Evolutionary conservation across 1,140 invertebrate genomes (phyloP).

Genomic region (Hycleus phaleratus): DNA sequence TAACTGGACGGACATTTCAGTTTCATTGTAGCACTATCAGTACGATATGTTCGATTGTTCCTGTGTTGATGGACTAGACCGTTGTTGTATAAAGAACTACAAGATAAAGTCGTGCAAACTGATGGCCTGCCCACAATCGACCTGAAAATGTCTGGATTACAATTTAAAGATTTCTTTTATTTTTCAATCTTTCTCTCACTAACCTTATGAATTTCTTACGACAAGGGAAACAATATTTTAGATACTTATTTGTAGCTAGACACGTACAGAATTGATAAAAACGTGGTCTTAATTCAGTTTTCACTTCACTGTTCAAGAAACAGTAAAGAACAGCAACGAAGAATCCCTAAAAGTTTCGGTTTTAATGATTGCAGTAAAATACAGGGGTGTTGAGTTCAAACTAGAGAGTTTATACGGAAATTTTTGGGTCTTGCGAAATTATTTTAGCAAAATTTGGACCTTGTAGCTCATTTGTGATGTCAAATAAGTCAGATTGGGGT

Average conservation of each 20-base stretch:
- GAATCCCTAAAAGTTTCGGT: conserved; percentile 63
- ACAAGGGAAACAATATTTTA: conserved; percentile 33
- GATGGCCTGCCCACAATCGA: conserved; percentile 36
- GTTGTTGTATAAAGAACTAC: conserved; percentile 38
- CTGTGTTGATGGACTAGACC: conserved; percentile 21
- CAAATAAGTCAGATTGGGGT: no score
- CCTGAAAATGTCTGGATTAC: conserved; percentile 27
- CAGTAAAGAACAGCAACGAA: conserved; percentile 83
- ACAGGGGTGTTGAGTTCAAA: no score
- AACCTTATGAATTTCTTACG: conserved; percentile 33
- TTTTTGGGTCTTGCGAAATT: no score
- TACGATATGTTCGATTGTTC: conserved; percentile 19
- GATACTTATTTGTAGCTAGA: conserved; percentile 29
- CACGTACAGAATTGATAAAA: conserved; percentile 27
- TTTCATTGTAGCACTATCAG: no score
- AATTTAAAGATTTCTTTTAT: conserved; percentile 4
- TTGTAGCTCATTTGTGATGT: conserved; percentile 37
- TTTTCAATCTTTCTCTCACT: neutral
- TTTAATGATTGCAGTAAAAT: no score
- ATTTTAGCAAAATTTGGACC: neutral
- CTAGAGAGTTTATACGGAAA: no score
- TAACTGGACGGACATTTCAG: no score
- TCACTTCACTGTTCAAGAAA: conserved; percentile 82
- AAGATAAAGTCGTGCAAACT: conserved; percentile 40
- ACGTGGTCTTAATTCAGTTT: conserved; percentile 36